Evolutionary conservation across 2,888 invertebrate genomes (phyloP).

Genomic region (Callosobruchus maculatus): DNA sequence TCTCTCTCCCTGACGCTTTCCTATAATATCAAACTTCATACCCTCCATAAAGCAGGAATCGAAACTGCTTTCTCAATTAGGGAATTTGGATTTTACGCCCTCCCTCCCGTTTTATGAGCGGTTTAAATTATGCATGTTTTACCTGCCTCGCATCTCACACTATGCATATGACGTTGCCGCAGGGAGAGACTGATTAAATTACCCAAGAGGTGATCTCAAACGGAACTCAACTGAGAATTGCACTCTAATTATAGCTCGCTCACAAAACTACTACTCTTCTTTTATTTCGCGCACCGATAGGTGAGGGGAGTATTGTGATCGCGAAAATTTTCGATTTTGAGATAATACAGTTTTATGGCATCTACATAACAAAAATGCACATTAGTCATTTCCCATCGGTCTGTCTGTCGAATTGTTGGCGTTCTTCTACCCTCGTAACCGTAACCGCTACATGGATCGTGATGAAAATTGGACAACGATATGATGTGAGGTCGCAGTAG

Average conservation of each 20-base stretch:
- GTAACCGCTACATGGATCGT: too few species aligned
- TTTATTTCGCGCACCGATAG: neutral
- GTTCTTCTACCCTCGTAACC: too few species aligned
- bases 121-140: constrained; percentile 41
- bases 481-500: too few species aligned
- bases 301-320: too few species aligned
- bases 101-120: constrained; percentile 38
- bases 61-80: constrained; percentile 45
- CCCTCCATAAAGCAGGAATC: constrained; percentile 43
- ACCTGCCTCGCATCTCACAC: neutral
- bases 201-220: neutral
- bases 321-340: too few species aligned
- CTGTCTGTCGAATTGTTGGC: too few species aligned
- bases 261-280: neutral
- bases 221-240: neutral
- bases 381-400: too few species aligned
- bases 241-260: neutral
- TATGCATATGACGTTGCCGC: neutral
- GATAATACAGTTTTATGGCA: too few species aligned
- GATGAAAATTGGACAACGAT: too few species aligned
- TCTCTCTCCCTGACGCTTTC: constrained; percentile 34
- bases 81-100: constrained; percentile 44
- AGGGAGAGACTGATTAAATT: neutral
- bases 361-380: too few species aligned
- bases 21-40: constrained; percentile 46